Base-by-base conservation (phyloP, 2,113 vertebrate species). In the Odontesthes bonariensis region DNA sequence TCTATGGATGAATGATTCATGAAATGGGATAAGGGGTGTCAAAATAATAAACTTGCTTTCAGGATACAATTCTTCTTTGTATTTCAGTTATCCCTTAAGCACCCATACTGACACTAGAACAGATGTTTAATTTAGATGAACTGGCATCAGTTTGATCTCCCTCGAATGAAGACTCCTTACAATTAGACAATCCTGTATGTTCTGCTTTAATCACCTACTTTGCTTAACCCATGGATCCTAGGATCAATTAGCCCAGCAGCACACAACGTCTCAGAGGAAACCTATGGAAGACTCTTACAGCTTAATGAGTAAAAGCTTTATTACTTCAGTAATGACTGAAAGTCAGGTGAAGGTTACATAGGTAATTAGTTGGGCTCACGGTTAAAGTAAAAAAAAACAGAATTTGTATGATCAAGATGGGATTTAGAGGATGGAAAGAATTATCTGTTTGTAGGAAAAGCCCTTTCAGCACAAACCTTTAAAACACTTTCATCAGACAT, bases 311-410 rank as follows among this genome's bases (percentile, higher is more conserved):
- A 59, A 64, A 68, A 8, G 19, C 63, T 64, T 65, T 46, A 76
- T 81, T 85, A 67, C 68, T 79, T 73, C 0, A 63, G 71, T 63
- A 58, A 85, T 76, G 84, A 81, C 14, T 71, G 27, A 59, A 78
- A 70, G 67, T 69, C 59, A 53, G 1, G 56, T 71, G 55, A 55
- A 75, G 61, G 72, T 72, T 60, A 63, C 31, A 51, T 0, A 1
- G 74, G 69, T 73, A 76, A 81, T 89, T 74, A 69, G 69, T 62
- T 75, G 52, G 69, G 32, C 62, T 55, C 19, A 38, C 11, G 51
- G 47, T 74, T 74, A 22, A 64, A 67, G n/a, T 40, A 42, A 23
- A 64, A 23, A 64, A 35, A 54, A 64, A 33, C 23, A 55, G 6
- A 62, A 4, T 5, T 35, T 13, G 32, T 33, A 3, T 27, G 46